These are phyloP conservation scores for Corythaixoides concolor DNA, from an alignment of 2,113 vertebrate genomes.

Conservation along the genomic window DNA sequence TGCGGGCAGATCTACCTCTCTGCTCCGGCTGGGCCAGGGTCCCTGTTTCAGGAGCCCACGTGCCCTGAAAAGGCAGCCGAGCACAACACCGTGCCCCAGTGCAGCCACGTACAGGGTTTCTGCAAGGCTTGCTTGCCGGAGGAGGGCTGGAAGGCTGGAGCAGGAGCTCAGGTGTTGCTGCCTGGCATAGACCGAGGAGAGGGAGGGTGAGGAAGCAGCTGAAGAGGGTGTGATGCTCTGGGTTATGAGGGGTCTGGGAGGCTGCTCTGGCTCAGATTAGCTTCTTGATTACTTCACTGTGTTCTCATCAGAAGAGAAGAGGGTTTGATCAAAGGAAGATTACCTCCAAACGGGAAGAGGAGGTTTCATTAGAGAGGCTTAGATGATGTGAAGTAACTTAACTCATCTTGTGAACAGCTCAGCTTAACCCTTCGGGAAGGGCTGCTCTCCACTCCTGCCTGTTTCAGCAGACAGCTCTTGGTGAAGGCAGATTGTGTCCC, in stretches of 20 bases:
- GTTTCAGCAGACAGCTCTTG: background rate
- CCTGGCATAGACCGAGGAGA: background rate
- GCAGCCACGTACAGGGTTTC: accelerated
- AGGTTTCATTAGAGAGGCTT: conserved; percentile 58
- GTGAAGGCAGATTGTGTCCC: background rate
- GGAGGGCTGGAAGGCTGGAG: background rate
- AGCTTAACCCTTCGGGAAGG: background rate
- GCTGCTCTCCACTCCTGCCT: background rate
- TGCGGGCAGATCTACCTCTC: background rate
- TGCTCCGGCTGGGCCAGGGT: accelerated
- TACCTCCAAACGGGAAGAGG: conserved; percentile 7
- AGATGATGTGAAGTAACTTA: conserved; percentile 28
- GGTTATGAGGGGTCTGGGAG: conserved; percentile 6
- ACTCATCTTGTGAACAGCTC: background rate
- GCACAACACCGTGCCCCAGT: background rate
- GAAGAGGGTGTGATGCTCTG: background rate
- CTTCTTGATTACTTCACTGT: conserved; percentile 49
- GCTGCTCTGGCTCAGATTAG: conserved; percentile 19
- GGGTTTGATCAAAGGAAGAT: conserved; percentile 61
- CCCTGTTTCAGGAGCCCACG: background rate
- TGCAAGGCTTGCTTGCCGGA: background rate
- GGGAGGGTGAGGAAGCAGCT: accelerated
- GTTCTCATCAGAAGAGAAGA: conserved; percentile 61
- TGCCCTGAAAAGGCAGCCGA: background rate
- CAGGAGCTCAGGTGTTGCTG: background rate